Conservation (phyloP, 1,140 invertebrate species). For the Drosophila triauraria region DNA sequence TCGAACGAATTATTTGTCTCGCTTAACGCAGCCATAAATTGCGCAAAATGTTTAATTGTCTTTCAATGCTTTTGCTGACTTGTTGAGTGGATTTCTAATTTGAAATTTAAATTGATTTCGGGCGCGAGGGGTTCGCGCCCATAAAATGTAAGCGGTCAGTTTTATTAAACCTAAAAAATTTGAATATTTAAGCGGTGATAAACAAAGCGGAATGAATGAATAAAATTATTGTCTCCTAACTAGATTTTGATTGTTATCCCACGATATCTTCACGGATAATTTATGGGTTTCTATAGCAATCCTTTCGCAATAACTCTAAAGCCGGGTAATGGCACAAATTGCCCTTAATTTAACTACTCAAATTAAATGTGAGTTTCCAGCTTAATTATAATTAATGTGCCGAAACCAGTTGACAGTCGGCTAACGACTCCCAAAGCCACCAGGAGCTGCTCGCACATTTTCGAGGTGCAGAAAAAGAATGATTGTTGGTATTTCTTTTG, state of each 20-base stretch:
- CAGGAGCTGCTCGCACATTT: slow-evolving; percentile 26
- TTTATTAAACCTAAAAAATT: slow-evolving; percentile 35
- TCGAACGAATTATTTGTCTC: slow-evolving; percentile 34
- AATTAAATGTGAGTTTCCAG: slow-evolving; percentile 28
- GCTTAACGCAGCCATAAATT: slow-evolving; percentile 31
- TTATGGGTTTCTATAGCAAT: slow-evolving; percentile 6
- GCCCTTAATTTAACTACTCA: slow-evolving; percentile 43
- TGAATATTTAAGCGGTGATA: slow-evolving; percentile 21
- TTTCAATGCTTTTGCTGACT: slow-evolving; percentile 42
- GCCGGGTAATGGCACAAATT: slow-evolving; percentile 30
- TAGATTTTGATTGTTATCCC: slow-evolving; percentile 8
- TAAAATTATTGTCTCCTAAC: slow-evolving; percentile 14
- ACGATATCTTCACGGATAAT: slow-evolving; percentile 1
- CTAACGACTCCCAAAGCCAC: slow-evolving; percentile 22
- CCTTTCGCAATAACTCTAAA: background rate
- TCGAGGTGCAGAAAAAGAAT: slow-evolving; percentile 27
- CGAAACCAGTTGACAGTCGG: slow-evolving; percentile 42
- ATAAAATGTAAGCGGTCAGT: slow-evolving; percentile 38
- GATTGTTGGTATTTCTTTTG: slow-evolving; percentile 38
- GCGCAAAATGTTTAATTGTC: slow-evolving; percentile 49
- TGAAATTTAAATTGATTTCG: slow-evolving; percentile 53
- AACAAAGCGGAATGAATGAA: slow-evolving; percentile 23
- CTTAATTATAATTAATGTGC: slow-evolving; percentile 68
- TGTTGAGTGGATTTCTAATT: slow-evolving; percentile 37
- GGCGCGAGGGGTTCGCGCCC: slow-evolving; percentile 7